A percentile compares a stretch with the other conserved stretches of the same genome.
Conservation (phyloP, 1,140 invertebrate species). For the Zaprionus camerounensis region DNA sequence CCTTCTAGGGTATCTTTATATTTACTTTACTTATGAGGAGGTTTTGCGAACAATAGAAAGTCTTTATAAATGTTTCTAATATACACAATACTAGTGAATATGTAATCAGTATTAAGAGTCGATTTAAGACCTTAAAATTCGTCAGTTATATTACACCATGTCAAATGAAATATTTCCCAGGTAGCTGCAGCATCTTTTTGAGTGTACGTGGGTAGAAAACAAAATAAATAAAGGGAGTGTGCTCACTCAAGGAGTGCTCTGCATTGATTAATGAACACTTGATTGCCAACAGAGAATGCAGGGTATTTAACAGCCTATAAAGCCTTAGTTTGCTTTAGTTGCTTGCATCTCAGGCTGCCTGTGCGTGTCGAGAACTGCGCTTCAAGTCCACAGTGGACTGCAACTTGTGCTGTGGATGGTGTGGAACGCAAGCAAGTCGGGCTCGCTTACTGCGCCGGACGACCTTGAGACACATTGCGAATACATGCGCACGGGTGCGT, state of each 20-base stretch:
- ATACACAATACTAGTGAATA: no score
- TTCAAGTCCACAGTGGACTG: slow-evolving; percentile 38
- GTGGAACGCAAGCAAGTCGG: slow-evolving; percentile 22
- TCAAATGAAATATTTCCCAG: no score
- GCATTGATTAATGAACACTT: not conserved
- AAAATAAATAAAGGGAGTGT: not conserved
- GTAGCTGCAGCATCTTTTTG: not conserved
- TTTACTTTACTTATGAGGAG: no score
- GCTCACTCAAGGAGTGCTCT: not conserved
- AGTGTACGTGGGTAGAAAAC: not conserved
- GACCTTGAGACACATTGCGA: slow-evolving; percentile 71
- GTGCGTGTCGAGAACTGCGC: slow-evolving; percentile 67
- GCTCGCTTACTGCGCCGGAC: slow-evolving; percentile 19
- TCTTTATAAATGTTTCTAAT: no score
- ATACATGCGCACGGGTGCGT: not conserved
- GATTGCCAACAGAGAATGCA: not conserved
- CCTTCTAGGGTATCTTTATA: not conserved
- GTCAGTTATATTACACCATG: no score
- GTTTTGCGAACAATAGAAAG: no score
- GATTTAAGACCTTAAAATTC: no score
- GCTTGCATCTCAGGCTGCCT: slow-evolving; percentile 22
- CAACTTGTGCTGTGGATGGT: slow-evolving; percentile 1
- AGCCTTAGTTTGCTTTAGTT: not conserved
- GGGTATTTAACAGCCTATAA: not conserved
- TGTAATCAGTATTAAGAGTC: no score